These are phyloP conservation scores for Strix occidentalis DNA, from an alignment of 2,797 vertebrate species.

Conservation along the genomic window DNA sequence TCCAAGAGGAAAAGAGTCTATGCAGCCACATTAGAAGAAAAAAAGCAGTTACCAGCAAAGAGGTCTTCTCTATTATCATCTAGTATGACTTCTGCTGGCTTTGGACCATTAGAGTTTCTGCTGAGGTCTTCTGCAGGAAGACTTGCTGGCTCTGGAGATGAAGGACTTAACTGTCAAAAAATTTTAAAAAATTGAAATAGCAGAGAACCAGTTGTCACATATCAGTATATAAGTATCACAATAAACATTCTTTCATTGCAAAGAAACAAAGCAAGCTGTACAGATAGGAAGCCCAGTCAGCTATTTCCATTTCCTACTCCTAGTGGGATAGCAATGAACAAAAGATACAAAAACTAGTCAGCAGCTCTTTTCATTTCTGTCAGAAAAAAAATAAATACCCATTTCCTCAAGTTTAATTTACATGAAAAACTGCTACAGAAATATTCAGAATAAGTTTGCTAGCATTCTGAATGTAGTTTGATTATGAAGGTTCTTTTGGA, in stretches of 20 bases:
- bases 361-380: background rate
- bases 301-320: constrained; percentile 71
- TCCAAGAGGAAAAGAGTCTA: background rate
- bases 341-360: constrained; percentile 34
- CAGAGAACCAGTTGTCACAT: background rate
- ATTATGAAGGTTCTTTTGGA: background rate
- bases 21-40: background rate
- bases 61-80: constrained; percentile 90
- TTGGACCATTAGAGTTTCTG: constrained; percentile 85
- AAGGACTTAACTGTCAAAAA: constrained; percentile 75
- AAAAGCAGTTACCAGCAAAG: constrained; percentile 84
- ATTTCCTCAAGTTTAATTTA: background rate
- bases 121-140: constrained; percentile 83
- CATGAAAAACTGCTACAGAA: background rate
- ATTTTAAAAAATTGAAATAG: background rate
- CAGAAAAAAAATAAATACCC: background rate
- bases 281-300: constrained; percentile 45
- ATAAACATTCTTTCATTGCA: background rate
- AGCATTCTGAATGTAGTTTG: background rate
- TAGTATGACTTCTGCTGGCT: constrained; percentile 77
- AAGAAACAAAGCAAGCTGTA: background rate
- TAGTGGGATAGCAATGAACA: background rate
- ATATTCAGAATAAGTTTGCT: background rate
- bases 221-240: background rate
- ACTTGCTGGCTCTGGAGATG: constrained; percentile 82